Percentiles rank a stretch among this genome's conserved stretches.
Evolutionary conservation across 1,140 invertebrate genomes (phyloP).

Genomic region (Manduca sexta): DNA sequence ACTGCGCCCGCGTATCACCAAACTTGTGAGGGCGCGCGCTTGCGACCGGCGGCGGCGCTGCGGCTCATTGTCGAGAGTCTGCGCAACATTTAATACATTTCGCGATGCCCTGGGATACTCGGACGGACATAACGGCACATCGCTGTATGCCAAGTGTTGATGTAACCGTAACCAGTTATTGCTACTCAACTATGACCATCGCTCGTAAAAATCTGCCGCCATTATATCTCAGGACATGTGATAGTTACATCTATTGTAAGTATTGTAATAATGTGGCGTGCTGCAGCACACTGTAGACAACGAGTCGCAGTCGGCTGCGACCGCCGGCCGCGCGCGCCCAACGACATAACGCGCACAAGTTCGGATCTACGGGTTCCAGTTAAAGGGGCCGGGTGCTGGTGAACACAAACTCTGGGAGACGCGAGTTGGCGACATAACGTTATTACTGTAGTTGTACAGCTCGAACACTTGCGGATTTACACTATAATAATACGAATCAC

Average conservation of each 20-base stretch:
- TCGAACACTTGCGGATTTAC: too few relatives aligned
- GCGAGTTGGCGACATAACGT: too few relatives aligned
- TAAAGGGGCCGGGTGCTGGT: constrained; percentile 42
- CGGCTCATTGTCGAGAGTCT: constrained; percentile 5
- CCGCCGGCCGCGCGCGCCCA: constrained; percentile 39
- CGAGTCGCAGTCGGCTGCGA: constrained; percentile 17
- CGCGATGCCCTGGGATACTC: too few relatives aligned
- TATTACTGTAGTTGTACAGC: too few relatives aligned
- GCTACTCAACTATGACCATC: too few relatives aligned
- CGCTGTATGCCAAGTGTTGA: too few relatives aligned
- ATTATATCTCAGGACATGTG: too few relatives aligned
- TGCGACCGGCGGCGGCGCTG: constrained; percentile 31
- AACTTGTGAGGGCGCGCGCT: constrained; percentile 58
- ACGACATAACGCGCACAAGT: constrained; percentile 59
- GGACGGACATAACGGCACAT: too few relatives aligned
- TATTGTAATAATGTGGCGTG: not conserved
- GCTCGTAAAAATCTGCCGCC: too few relatives aligned
- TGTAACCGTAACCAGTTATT: too few relatives aligned
- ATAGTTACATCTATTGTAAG: too few relatives aligned
- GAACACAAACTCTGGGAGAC: not conserved
- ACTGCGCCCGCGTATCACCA: constrained; percentile 71
- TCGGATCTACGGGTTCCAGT: constrained; percentile 72
- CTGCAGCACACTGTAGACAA: not conserved
- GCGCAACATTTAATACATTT: not conserved
- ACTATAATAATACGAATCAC: too few relatives aligned